Percentiles rank a stretch among this genome's conserved stretches.
These are phyloP conservation scores for Piliocolobus tephrosceles DNA, from an alignment of 2,113 vertebrate species.

Conservation along the genomic window DNA sequence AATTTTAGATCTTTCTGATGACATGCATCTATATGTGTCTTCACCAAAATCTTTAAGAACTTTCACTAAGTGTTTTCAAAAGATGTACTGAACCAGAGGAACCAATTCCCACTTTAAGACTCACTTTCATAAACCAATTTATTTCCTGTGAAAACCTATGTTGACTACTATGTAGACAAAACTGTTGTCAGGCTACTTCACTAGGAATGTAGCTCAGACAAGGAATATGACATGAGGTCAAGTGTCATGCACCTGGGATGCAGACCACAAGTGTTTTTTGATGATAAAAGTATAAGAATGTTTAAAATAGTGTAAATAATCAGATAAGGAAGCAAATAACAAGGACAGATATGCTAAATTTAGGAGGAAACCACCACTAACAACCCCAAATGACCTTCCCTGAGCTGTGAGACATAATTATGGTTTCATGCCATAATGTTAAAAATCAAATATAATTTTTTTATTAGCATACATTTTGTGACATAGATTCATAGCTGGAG, in stretches of 20 bases:
- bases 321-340: conserved; percentile 44
- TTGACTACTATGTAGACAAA: neutral
- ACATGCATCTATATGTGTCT: neutral
- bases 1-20: neutral
- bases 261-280: conserved; percentile 11
- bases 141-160: conserved; percentile 11
- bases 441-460: conserved; percentile 34
- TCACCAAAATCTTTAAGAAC: neutral
- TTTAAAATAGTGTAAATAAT: conserved; percentile 46
- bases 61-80: conserved; percentile 2
- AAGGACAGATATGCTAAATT: neutral
- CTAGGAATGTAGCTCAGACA: neutral
- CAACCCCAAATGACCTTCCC: neutral
- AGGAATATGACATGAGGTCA: neutral
- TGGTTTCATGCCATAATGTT: conserved; percentile 10
- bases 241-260: neutral
- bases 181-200: neutral
- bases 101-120: neutral
- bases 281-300: conserved; percentile 30
- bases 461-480: neutral
- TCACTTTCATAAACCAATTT: neutral
- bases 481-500: neutral
- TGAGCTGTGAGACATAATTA: neutral
- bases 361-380: neutral
- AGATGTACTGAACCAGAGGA: neutral